Percentiles rank a stretch among this genome's conserved stretches.
phyloP scores from a whole-genome alignment of 2,888 invertebrate genomes.

The Drosophila meridiana region DNA sequence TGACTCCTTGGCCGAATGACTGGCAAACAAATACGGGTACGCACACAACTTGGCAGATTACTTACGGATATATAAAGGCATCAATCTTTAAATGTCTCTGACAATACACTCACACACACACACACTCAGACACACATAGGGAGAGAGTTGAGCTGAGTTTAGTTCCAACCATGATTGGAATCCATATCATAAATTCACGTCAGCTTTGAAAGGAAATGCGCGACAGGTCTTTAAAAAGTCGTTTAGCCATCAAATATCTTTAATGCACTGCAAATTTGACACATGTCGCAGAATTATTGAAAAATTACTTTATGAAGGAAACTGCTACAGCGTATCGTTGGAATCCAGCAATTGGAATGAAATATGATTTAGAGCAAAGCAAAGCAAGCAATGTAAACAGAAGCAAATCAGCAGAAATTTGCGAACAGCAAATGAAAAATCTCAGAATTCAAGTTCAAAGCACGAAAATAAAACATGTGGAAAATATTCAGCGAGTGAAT shows the following conservation, averaged over 20 bases:
- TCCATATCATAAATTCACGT: conserved; percentile 73
- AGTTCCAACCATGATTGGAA: conserved; percentile 12
- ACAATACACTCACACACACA: conserved; percentile 31
- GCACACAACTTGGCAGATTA: conserved; percentile 74
- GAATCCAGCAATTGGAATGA: not conserved
- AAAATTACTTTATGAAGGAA: not conserved
- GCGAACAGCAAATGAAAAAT: not conserved
- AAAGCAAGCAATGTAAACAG: not conserved
- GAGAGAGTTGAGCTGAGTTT: not conserved
- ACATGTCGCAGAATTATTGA: conserved; percentile 23
- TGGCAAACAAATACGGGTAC: conserved; percentile 51
- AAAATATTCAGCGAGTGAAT: not conserved
- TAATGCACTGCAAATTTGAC: conserved; percentile 61
- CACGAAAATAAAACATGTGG: not conserved
- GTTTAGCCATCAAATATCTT: conserved; percentile 62
- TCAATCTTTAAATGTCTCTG: conserved; percentile 79
- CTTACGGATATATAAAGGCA: conserved; percentile 71
- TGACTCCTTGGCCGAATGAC: conserved; percentile 20
- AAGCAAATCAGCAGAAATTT: not conserved
- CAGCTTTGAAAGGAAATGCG: conserved; percentile 61
- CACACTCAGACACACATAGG: not conserved
- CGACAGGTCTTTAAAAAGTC: conserved; percentile 75
- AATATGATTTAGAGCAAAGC: not conserved
- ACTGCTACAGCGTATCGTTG: not conserved
- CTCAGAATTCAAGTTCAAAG: not conserved